Conservation (phyloP, 1,140 invertebrate species). For the Aleiodes sp. region DNA sequence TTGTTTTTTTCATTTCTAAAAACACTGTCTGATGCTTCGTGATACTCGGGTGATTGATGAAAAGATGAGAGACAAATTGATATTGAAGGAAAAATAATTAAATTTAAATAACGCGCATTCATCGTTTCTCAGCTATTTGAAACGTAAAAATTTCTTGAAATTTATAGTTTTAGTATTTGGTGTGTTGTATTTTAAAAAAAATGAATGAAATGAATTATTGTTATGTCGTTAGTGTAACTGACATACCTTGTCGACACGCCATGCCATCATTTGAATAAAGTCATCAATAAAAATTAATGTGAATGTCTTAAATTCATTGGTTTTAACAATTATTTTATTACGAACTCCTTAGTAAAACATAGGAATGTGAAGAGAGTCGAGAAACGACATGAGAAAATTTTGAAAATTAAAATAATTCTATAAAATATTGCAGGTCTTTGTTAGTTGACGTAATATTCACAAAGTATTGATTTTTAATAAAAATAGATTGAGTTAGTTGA, state of each 20-base stretch:
- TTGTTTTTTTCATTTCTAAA: background rate
- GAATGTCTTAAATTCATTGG: background rate
- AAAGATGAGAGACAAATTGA: background rate
- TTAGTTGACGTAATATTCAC: too few species aligned
- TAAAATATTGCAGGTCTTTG: too few species aligned
- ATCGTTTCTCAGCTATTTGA: background rate
- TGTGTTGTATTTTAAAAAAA: too few species aligned
- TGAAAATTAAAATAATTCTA: too few species aligned
- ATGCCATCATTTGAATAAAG: conserved; percentile 24
- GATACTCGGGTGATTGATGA: conserved; percentile 1
- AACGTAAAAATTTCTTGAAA: background rate
- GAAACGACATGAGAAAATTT: too few species aligned
- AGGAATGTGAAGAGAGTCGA: too few species aligned
- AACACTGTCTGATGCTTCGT: conserved; percentile 14
- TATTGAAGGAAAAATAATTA: background rate
- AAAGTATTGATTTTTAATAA: too few species aligned
- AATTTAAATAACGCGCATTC: too few species aligned
- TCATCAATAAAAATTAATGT: conserved; percentile 9
- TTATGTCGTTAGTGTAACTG: conserved; percentile 18
- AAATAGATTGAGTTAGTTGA: too few species aligned
- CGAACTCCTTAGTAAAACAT: too few species aligned
- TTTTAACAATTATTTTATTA: too few species aligned
- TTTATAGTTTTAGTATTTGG: conserved; percentile 7
- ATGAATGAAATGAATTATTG: background rate
- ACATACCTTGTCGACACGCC: conserved; percentile 16